Conservation (phyloP, 1,140 invertebrate genomes). For the Halesus radiatus region DNA sequence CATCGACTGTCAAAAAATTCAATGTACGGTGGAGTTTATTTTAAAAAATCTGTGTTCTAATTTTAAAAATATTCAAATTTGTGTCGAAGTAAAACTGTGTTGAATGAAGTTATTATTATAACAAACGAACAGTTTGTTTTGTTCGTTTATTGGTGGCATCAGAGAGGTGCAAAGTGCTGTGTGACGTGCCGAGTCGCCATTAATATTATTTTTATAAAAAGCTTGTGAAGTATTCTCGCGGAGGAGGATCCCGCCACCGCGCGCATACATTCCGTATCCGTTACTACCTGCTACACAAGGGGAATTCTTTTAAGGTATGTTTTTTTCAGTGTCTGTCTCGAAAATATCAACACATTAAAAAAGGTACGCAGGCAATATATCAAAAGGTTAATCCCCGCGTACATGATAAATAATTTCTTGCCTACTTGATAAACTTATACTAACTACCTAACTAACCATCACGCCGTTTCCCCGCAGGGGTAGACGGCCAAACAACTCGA, state of each 20-base stretch:
- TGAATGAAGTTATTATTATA: too few relatives aligned
- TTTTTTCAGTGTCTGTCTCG: constrained; percentile 26
- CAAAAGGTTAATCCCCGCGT: too few relatives aligned
- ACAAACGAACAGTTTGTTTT: too few relatives aligned
- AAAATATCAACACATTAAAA: not conserved
- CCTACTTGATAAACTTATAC: too few relatives aligned
- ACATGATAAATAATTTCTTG: too few relatives aligned
- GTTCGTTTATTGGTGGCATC: not conserved
- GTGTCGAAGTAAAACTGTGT: too few relatives aligned
- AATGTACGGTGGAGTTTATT: not conserved
- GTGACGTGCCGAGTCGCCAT: constrained; percentile 3
- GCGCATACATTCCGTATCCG: not conserved
- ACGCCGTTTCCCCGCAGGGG: too few relatives aligned
- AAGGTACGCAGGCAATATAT: too few relatives aligned
- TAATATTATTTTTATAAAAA: too few relatives aligned
- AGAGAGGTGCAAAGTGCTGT: constrained; percentile 2
- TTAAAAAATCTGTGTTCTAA: not conserved
- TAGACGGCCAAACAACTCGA: too few relatives aligned
- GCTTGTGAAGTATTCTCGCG: not conserved
- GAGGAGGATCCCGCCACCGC: not conserved
- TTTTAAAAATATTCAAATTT: too few relatives aligned
- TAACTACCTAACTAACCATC: too few relatives aligned
- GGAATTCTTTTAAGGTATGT: constrained; percentile 29
- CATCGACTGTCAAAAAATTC: not conserved
- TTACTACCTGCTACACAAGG: constrained; percentile 8